Conservation (phyloP, 2,797 vertebrate species). For the Tinamus major region DNA sequence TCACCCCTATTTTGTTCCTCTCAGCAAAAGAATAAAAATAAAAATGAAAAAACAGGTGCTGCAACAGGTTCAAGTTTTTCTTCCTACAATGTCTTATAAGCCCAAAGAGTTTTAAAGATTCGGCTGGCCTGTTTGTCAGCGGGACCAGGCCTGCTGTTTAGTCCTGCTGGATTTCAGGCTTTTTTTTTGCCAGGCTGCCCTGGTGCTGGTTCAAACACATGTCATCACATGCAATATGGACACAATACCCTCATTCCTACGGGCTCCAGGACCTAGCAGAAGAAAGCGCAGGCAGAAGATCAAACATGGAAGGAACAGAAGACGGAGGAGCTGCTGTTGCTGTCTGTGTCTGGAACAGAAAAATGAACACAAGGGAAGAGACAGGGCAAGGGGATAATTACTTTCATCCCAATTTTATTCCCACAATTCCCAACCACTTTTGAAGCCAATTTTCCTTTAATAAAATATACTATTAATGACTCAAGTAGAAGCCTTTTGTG, state of each 20-base stretch:
- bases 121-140: background rate
- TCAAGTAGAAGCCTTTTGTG: constrained; percentile 79
- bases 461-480: constrained; percentile 83
- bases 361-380: constrained; percentile 71
- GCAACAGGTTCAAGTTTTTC: constrained; percentile 14
- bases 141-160: background rate
- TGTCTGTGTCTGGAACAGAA: constrained; percentile 69
- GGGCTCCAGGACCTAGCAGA: constrained; percentile 68
- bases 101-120: constrained; percentile 22
- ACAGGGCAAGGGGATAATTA: constrained; percentile 78
- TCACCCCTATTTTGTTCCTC: background rate
- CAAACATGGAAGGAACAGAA: constrained; percentile 77
- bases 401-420: constrained; percentile 82
- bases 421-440: constrained; percentile 82
- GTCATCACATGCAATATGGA: constrained; percentile 66
- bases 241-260: constrained; percentile 75
- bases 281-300: constrained; percentile 79
- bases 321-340: constrained; percentile 69
- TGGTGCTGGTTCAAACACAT: constrained; percentile 54
- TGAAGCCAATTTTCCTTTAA: constrained; percentile 85
- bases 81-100: background rate
- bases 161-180: background rate
- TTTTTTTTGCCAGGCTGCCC: constrained; percentile 44
- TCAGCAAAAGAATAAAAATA: background rate
- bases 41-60: constrained; percentile 25